Base-by-base conservation (phyloP, 2,113 vertebrate species). In the Blennius ocellaris region DNA sequence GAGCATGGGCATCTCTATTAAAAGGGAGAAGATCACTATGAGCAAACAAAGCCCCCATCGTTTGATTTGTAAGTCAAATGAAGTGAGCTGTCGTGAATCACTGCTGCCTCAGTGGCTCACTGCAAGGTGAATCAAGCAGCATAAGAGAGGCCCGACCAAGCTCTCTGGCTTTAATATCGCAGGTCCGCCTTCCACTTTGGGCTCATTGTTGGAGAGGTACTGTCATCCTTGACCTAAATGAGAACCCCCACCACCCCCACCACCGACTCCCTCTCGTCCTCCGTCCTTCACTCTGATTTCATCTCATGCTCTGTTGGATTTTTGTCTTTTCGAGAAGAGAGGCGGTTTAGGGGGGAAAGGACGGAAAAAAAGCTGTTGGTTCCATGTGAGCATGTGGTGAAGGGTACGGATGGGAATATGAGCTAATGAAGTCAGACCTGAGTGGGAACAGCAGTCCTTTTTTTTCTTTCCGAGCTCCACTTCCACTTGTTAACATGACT, bases 141-240 rank as follows among this genome's bases (percentile, higher is more conserved):
- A 60, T 12, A 21, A 53, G 38, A 48, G 41, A 73, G 52, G 16
- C 58, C 50, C 40, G 59, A 76, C 43, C 53, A 44, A 62, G 52
- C 67, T 50, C 45, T 69, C 47, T 36, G 53, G 55, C 70, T 76
- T 52, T 47, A 76, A 77, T 63, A 53, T 30, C 2, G 21, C 73
- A 49, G 57, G 69, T 62, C 62, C 53, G 71, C 54, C 60, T 62
- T 64, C 48, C 52, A 37, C 61, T 81, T 11, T 21, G 8, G 3
- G 62, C 50, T 69, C 64, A 3, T 50, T 59, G 73, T n/a, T 73
- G 0, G 14, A 83, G 62, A 78, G 64, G 57, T 69, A 53, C 71
- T 77, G 82, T 83, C 84, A 85, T 74, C 77, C 72, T 77, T 82
- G 83, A 85, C 87, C 85, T 80, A 84, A 84, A 84, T 88, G 73